Conservation (phyloP, 2,888 invertebrate genomes). For the Ophion slaviceki region DNA sequence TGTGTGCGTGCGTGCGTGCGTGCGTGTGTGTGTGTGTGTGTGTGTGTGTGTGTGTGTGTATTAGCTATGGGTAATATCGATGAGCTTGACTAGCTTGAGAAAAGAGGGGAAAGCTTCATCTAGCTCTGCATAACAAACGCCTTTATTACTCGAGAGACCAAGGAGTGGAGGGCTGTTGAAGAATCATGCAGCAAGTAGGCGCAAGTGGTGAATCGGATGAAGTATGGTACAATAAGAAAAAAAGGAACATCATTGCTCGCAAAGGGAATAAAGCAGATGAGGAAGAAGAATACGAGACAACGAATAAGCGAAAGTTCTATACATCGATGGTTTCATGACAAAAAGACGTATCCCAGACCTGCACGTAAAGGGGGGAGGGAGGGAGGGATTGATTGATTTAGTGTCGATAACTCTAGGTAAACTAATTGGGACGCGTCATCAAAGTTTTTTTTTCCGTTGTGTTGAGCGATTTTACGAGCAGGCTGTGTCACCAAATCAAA, state of each 20-base stretch:
- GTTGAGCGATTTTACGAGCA: no score
- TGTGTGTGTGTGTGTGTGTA: background rate
- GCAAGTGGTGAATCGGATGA: background rate
- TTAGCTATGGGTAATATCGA: constrained; percentile 47
- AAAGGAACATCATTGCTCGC: constrained; percentile 35
- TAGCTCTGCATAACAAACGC: constrained; percentile 66
- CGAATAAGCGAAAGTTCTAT: constrained; percentile 37
- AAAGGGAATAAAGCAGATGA: constrained; percentile 33
- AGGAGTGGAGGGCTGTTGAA: constrained; percentile 8
- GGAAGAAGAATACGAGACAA: constrained; percentile 11
- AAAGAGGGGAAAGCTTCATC: constrained; percentile 29
- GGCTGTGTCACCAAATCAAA: no score
- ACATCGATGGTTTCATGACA: constrained; percentile 1
- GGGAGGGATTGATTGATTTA: no score
- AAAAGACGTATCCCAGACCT: constrained; percentile 8
- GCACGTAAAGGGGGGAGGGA: no score
- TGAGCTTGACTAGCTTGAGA: constrained; percentile 5
- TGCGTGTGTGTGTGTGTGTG: no score
- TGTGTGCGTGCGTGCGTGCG: no score
- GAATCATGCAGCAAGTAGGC: background rate
- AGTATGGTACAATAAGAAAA: background rate
- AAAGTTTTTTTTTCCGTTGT: no score
- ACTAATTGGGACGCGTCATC: no score
- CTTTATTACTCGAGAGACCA: constrained; percentile 48
- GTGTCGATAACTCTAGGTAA: no score